These are phyloP conservation scores for Hirtodrosophila histrioides DNA, from an alignment of 2,888 invertebrate genomes.

Conservation along the genomic window DNA sequence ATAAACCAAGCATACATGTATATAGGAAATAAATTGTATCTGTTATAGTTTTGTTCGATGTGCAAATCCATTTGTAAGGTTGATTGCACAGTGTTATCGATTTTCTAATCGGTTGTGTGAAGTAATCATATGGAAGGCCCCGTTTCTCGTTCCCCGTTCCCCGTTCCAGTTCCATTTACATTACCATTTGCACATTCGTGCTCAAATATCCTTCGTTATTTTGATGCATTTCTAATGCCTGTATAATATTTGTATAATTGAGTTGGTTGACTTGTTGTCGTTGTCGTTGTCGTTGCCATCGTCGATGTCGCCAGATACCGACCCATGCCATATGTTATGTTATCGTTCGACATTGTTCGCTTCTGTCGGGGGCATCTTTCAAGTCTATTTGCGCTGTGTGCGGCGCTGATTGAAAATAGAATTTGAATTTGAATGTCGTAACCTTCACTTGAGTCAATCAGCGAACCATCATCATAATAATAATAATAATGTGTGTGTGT, in stretches of 20 bases:
- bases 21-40: conserved; percentile 14
- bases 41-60: conserved; percentile 7
- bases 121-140: conserved; percentile 40
- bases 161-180: neutral
- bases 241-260: conserved; percentile 76
- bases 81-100: conserved; percentile 53
- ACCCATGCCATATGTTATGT: conserved; percentile 43
- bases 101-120: conserved; percentile 16
- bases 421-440: conserved; percentile 71
- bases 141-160: neutral
- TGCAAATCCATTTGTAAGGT: conserved; percentile 33
- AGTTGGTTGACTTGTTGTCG: conserved; percentile 52
- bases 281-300: conserved; percentile 16
- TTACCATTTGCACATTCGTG: conserved; percentile 49
- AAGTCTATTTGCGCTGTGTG: conserved; percentile 44
- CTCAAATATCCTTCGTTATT: conserved; percentile 73
- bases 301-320: conserved; percentile 61
- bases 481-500: conserved; percentile 14
- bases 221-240: conserved; percentile 76
- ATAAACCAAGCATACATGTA: neutral
- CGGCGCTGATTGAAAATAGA: conserved; percentile 71
- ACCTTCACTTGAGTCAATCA: conserved; percentile 69
- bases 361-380: conserved; percentile 49
- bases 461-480: conserved; percentile 28
- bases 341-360: conserved; percentile 22